A percentile compares a stretch with the other conserved stretches of the same genome.
Conservation (phyloP, 2,888 invertebrate genomes). For the Phymatocera aterrima region DNA sequence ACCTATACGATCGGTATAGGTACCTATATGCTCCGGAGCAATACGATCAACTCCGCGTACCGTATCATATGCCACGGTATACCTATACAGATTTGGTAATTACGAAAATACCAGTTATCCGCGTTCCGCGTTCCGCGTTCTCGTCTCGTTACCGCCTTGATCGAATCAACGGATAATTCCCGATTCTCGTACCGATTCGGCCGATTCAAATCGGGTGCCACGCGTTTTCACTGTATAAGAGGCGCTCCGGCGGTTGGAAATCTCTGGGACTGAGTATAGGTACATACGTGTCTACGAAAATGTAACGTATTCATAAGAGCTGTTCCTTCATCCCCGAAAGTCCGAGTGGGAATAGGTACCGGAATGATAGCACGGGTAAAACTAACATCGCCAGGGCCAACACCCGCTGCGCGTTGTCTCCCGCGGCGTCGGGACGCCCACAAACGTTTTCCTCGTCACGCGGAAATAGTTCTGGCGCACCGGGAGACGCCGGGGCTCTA, state of each 20-base stretch:
- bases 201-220: not conserved
- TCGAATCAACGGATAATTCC: constrained; percentile 16
- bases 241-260: not conserved
- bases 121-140: constrained; percentile 8
- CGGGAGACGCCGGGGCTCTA: constrained; percentile 61
- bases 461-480: constrained; percentile 66
- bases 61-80: not conserved
- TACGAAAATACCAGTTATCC: constrained; percentile 38
- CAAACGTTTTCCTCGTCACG: constrained; percentile 54
- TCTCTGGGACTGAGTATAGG: not conserved
- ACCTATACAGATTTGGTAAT: constrained; percentile 24
- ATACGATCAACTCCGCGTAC: no score
- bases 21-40: not conserved
- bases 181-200: not conserved
- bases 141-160: constrained; percentile 35
- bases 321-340: not conserved
- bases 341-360: not conserved
- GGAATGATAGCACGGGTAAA: constrained; percentile 29
- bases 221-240: not conserved
- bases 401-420: constrained; percentile 67
- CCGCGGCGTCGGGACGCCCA: constrained; percentile 63
- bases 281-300: no score
- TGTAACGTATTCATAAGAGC: no score
- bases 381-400: constrained; percentile 57
- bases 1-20: not conserved